Evolutionary conservation across 2,797 vertebrate genomes (phyloP).

Genomic region (Poeciliopsis gracilis): DNA sequence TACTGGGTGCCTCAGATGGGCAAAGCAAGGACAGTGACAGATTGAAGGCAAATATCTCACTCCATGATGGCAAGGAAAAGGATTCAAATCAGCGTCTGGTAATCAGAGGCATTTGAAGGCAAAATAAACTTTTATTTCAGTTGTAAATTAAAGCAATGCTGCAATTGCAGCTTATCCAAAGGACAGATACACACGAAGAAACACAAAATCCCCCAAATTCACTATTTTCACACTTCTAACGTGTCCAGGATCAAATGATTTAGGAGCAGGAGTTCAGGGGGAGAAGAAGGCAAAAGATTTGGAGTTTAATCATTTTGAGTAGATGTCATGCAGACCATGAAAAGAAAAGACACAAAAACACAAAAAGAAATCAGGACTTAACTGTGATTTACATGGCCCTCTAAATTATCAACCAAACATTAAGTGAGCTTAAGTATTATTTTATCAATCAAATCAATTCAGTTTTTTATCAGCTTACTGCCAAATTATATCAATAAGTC

Average conservation of each 20-base stretch:
- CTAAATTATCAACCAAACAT: too few relatives aligned
- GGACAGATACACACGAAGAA: background rate
- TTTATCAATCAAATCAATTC: background rate
- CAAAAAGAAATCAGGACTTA: background rate
- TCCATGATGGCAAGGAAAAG: background rate
- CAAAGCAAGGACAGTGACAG: background rate
- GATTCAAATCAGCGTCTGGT: background rate
- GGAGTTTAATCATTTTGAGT: background rate
- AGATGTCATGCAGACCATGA: background rate
- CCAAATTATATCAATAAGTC: too few relatives aligned
- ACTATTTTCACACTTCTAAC: background rate
- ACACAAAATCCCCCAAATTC: background rate
- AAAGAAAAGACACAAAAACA: background rate
- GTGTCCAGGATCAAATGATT: background rate
- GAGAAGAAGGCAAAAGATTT: background rate
- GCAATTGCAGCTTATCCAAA: background rate
- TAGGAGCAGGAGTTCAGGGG: background rate
- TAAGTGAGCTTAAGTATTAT: too few relatives aligned
- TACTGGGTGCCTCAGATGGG: conserved; percentile 1
- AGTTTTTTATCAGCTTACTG: background rate
- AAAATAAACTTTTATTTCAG: background rate
- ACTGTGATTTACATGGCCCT: background rate
- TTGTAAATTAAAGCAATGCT: background rate
- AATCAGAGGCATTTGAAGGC: background rate
- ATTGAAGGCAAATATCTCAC: background rate